Base-by-base conservation (phyloP, 2,113 vertebrate species). In the Ceyx cyanopectus region DNA sequence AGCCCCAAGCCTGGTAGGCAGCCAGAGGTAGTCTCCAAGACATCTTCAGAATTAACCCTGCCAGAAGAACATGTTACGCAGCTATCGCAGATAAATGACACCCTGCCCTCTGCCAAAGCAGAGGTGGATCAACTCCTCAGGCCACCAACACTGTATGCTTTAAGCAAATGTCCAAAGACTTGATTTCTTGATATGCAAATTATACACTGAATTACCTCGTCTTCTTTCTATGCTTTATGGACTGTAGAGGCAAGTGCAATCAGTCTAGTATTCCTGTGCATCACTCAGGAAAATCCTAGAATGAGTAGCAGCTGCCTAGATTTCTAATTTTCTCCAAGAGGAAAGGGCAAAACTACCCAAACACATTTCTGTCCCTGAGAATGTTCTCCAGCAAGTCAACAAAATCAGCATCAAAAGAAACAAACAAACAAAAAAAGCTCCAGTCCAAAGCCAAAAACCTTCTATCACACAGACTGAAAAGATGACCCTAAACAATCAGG, bases 111-210 rank as follows among this genome's bases (percentile, higher is more conserved):
- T 82, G 63, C 30, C 43, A 87, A 82, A 62, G 23, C 46, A 89
- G 54, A 87, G 37, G 56, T 4, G 9, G 63, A 66, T 66, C 48
- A 80, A 27, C 60, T 89, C 85, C 75, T 89, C 48, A 74, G 75
- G 92, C 67, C 68, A 91, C 7, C 92, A 72, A 61, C 85, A 81
- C 23, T 77, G 16, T 6, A 37, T 57, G 45, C 73, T 90, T 91
- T 91, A 93, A 87, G 70, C 78, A 93, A 92, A 91, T 41, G 75
- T 58, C 89, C 89, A 87, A 70, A 75, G 66, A 20, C 29, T 7
- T 87, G 63, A 93, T 57, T 82, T 89, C 66, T 69, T 91, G n/a
- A 94, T 89, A 94, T 58, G 78, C 46, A 89, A 92, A 81, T 66
- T 78, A 90, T 1, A 1, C 43, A 50, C 10, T 66, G 54, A 76